Evolutionary conservation across 2,113 vertebrate genomes (phyloP).

Genomic region (Erythrolamprus reginae): DNA sequence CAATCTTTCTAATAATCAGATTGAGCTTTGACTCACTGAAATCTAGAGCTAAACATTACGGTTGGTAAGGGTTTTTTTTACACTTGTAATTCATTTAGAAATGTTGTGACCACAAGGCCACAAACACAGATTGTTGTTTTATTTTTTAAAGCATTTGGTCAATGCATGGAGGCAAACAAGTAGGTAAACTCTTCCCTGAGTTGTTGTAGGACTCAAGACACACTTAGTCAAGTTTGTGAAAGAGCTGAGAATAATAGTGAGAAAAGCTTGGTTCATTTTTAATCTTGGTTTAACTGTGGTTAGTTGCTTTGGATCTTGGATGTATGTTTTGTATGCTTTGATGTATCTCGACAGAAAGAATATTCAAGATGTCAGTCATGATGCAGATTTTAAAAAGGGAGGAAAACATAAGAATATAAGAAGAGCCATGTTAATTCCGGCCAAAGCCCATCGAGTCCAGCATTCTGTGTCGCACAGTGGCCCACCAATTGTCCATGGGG

Average conservation of each 20-base stretch:
- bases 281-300: neutral
- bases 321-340: neutral
- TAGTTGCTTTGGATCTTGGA: neutral
- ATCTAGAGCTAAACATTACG: neutral
- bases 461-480: too few species aligned
- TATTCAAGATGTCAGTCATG: neutral
- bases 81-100: neutral
- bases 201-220: neutral
- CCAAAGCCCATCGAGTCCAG: too few species aligned
- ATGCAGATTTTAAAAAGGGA: neutral
- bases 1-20: neutral
- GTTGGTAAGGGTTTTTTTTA: neutral
- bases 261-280: neutral
- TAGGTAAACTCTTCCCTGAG: neutral
- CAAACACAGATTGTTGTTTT: neutral
- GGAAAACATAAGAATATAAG: too few species aligned
- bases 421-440: too few species aligned
- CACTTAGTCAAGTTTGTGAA: neutral
- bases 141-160: neutral
- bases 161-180: neutral
- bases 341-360: neutral
- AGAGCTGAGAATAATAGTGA: neutral
- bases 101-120: neutral
- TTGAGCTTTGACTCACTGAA: neutral
- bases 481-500: too few species aligned